Evolutionary conservation across 1,140 invertebrate genomes (phyloP).

Genomic region (honey bee (Apis mellifera)): Amel_HAv3.1 CM009941.2:55501-56000

Average conservation of each 20-base stretch:
- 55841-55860: constrained; percentile 35
- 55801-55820: too few relatives aligned
- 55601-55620: not conserved
- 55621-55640: not conserved
- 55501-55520: not conserved
- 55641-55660: not conserved
- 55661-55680: constrained; percentile 6
- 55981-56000: constrained; percentile 1
- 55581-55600: not conserved
- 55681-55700: not conserved
- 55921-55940: constrained; percentile 10
- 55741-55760: too few relatives aligned
- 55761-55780: too few relatives aligned
- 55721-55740: too few relatives aligned
- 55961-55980: not conserved
- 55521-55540: not conserved
- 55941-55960: not conserved
- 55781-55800: too few relatives aligned
- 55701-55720: too few relatives aligned
- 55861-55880: constrained; percentile 48
- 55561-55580: not conserved
- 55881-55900: not conserved
- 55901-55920: constrained; percentile 6
- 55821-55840: not conserved
- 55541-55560: too few relatives aligned